These are phyloP conservation scores for human (Homo sapiens) DNA, from an alignment of 2,113 vertebrate species.

Conservation along the genomic window DNA sequence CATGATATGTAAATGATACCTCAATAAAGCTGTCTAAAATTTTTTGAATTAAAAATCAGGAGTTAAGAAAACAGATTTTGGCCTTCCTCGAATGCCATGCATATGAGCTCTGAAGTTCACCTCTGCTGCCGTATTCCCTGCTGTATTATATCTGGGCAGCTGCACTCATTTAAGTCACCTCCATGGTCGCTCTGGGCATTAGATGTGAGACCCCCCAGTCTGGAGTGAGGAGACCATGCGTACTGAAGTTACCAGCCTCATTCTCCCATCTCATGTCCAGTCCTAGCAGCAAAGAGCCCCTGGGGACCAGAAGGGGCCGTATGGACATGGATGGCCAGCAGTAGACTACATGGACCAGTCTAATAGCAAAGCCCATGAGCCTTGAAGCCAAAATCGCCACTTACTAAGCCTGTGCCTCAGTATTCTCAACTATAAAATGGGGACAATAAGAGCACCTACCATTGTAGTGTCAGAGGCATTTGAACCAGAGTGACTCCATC, in stretches of 20 bases:
- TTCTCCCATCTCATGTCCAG: neutral
- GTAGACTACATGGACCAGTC: neutral
- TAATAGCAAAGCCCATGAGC: neutral
- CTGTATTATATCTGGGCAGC: neutral
- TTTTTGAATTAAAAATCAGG: constrained; percentile 34
- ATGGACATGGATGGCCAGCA: neutral
- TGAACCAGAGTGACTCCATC: too few relatives aligned
- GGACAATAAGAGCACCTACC: neutral
- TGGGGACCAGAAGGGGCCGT: neutral
- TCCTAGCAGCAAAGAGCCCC: neutral
- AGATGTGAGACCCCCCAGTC: neutral
- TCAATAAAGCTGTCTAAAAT: constrained; percentile 38
- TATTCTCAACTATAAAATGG: neutral
- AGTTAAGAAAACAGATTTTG: neutral
- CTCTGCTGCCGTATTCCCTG: fast-evolving
- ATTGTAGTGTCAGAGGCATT: neutral
- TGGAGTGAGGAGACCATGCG: neutral
- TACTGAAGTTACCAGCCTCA: neutral
- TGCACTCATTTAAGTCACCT: neutral
- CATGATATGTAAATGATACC: neutral
- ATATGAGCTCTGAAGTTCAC: fast-evolving
- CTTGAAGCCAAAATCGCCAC: neutral
- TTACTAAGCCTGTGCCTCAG: neutral
- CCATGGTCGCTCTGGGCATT: fast-evolving
- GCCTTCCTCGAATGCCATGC: neutral